These are phyloP conservation scores for Nannoperca australis DNA, from an alignment of 2,797 vertebrate species.

Conservation along the genomic window DNA sequence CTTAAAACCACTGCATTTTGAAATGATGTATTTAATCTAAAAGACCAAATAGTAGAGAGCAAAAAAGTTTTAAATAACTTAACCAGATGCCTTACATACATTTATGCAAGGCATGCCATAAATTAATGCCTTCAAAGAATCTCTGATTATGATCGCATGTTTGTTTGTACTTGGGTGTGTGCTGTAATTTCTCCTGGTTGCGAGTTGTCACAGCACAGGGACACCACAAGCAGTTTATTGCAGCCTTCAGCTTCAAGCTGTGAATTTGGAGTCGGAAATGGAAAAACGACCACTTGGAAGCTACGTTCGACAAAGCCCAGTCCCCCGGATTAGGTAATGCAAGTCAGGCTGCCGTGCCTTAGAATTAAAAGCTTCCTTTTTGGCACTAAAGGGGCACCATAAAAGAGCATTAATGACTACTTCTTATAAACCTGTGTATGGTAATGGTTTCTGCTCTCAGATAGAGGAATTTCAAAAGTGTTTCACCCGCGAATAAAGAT, in stretches of 20 bases:
- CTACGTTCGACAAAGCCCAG: slow-evolving; percentile 64
- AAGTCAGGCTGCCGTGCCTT: slow-evolving; percentile 66
- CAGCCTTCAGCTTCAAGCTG: slow-evolving; percentile 45
- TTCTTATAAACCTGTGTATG: slow-evolving; percentile 84
- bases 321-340: slow-evolving; percentile 76
- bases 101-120: slow-evolving; percentile 1
- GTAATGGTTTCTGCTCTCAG: slow-evolving; percentile 83
- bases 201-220: slow-evolving; percentile 34
- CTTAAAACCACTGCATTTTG: slow-evolving; percentile 44
- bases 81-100: slow-evolving; percentile 18
- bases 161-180: slow-evolving; percentile 59
- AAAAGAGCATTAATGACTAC: slow-evolving; percentile 86
- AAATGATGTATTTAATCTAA: slow-evolving; percentile 46
- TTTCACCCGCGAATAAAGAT: slow-evolving; percentile 82
- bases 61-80: slow-evolving; percentile 58
- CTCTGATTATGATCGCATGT: slow-evolving; percentile 36
- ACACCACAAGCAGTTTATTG: slow-evolving; percentile 53
- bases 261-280: slow-evolving; percentile 51
- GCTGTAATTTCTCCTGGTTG: slow-evolving; percentile 27
- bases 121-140: slow-evolving; percentile 17
- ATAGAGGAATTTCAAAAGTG: slow-evolving; percentile 87
- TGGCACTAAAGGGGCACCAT: slow-evolving; percentile 81
- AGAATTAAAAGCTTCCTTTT: slow-evolving; percentile 84
- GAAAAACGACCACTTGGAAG: slow-evolving; percentile 72
- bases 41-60: slow-evolving; percentile 23